Evolutionary conservation across 2,797 vertebrate species (phyloP), one percentile per base, ranked within the genome.

Genomic region (Syngnathus rostellatus): DNA sequence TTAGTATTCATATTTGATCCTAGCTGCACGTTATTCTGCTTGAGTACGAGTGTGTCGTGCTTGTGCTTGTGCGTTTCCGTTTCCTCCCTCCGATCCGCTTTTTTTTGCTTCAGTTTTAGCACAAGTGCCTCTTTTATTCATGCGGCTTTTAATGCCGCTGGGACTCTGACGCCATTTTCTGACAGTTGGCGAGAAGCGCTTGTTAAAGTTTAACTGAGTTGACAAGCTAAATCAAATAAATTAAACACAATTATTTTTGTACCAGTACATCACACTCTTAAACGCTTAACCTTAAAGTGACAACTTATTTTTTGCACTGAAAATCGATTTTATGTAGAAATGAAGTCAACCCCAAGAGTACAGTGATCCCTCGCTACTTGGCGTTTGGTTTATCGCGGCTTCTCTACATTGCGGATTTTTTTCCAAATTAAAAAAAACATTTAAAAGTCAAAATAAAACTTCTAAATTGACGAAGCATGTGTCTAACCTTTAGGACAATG

Each of bases 211-310:
- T 8, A 58, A 37, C 25, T 17, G 55, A 58, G 55, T 58, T 14
- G 31, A 58, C 55, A 58, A 37, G 55, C 17, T 58, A 58, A 58
- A 58, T 31, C 38, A 58, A 58, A 38, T 58, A 58, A 58, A 58
- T 58, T 31, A 16, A 57, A 57, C 12, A 31, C 54, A 57, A 16
- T 31, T 31, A 31, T 31, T 31, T 31, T 31, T 31, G 31, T 31
- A 31, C 31, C 31, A 31, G 31, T 31, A 31, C 31, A 31, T 31
- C 31, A 31, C 31, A 31, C 31, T 31, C 31, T 31, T 31, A 3
- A 31, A 3, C 31, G 31, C 3, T 31, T 31, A 31, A 31, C 31
- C 31, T 31, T 4, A 31, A 31, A 31, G 31, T 3, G 31, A 31
- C 31, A 31, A 31, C 31, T 31, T 31, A 0, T 31, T 31, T 31